Conservation (phyloP, 2,113 vertebrate species). For the Columba janthina region DNA sequence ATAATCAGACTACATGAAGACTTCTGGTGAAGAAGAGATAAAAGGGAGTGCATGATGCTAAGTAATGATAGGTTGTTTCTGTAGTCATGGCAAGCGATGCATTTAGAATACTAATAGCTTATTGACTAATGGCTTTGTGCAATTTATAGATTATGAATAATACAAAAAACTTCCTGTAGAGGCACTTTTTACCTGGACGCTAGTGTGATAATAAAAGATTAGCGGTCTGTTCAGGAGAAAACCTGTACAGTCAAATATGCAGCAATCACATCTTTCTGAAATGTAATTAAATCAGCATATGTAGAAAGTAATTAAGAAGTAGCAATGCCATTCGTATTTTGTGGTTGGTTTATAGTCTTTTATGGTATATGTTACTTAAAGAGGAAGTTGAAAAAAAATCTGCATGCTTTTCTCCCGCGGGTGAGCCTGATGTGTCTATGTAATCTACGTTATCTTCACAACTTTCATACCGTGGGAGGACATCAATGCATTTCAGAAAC, state of each 20-base stretch:
- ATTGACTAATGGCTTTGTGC: conserved; percentile 10
- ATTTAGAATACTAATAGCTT: conserved; percentile 35
- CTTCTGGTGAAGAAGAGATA: background rate
- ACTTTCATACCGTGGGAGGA: background rate
- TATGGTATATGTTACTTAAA: background rate
- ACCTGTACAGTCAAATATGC: background rate
- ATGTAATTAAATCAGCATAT: background rate
- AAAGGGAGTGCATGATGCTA: conserved; percentile 3
- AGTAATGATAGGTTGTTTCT: conserved; percentile 26
- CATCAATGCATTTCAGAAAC: background rate
- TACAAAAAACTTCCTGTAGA: background rate
- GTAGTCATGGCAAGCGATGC: conserved; percentile 17
- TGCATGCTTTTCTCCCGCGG: background rate
- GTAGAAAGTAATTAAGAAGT: background rate
- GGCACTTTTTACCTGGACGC: background rate
- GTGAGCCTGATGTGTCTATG: background rate
- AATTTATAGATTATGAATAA: conserved; percentile 3
- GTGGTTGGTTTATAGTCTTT: background rate
- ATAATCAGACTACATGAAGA: background rate
- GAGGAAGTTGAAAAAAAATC: background rate
- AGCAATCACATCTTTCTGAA: background rate
- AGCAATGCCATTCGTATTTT: background rate
- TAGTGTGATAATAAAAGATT: background rate
- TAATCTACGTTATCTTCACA: background rate
- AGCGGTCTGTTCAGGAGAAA: background rate